Percentiles rank a stretch among this genome's conserved stretches.
These are phyloP conservation scores for Pristionchus fissidentatus DNA, from an alignment of 2,888 invertebrate genomes.

Conservation along the genomic window DNA sequence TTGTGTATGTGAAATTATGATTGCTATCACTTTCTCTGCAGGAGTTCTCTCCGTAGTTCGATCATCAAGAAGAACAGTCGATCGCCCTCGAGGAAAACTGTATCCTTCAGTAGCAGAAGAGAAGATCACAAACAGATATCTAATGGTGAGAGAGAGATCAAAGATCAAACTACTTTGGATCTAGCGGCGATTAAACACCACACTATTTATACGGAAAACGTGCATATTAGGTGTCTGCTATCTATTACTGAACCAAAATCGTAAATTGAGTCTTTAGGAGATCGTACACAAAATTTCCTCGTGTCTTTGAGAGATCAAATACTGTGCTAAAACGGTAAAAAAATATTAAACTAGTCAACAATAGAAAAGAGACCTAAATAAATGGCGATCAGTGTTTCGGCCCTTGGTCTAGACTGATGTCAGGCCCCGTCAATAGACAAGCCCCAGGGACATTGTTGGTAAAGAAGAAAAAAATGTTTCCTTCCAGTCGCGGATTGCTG, in stretches of 20 bases:
- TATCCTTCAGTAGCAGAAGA: constrained; percentile 77
- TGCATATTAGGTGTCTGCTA: too few relatives aligned
- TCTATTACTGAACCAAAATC: too few relatives aligned
- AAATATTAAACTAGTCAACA: too few relatives aligned
- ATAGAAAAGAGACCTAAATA: too few relatives aligned
- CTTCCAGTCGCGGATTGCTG: constrained; percentile 80
- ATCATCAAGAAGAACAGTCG: constrained; percentile 75
- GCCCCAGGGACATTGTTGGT: neutral
- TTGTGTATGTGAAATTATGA: too few relatives aligned
- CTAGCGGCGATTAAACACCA: too few relatives aligned
- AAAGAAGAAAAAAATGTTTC: neutral
- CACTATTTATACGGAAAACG: too few relatives aligned
- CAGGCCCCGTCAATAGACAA: too few relatives aligned
- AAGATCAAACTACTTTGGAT: too few relatives aligned
- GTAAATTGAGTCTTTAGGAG: neutral
- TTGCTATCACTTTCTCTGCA: constrained; percentile 50
- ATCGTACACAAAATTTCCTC: neutral
- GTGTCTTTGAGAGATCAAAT: neutral
- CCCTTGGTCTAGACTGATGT: too few relatives aligned
- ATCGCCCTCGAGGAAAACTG: constrained; percentile 77
- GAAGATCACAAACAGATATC: constrained; percentile 54
- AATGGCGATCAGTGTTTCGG: too few relatives aligned
- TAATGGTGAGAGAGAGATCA: constrained; percentile 47
- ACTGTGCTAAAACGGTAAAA: neutral
- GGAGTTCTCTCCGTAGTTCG: constrained; percentile 75